Evolutionary conservation across 2,797 vertebrate genomes (phyloP).

Genomic region (Acanthurus lineatus): DNA sequence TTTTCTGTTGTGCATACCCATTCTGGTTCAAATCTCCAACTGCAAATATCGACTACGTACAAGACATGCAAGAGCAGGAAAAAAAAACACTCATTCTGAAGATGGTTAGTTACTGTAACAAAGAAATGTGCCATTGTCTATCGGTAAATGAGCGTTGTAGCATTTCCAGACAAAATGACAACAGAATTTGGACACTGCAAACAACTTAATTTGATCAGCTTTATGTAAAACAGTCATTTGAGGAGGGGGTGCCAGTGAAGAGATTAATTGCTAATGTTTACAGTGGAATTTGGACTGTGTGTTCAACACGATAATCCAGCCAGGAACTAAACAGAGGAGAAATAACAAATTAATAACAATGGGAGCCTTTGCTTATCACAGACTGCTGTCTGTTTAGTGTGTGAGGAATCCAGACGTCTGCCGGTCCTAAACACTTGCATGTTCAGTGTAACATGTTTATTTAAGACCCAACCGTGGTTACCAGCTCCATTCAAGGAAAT

Average conservation of each 20-base stretch:
- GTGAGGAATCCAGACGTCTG: conserved; percentile 59
- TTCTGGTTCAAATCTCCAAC: conserved; percentile 73
- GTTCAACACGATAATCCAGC: conserved; percentile 85
- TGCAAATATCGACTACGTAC: conserved; percentile 49
- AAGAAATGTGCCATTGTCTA: conserved; percentile 56
- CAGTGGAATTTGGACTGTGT: conserved; percentile 85
- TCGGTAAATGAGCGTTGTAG: conserved; percentile 52
- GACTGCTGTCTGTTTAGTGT: conserved; percentile 74
- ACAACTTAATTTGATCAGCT: conserved; percentile 88
- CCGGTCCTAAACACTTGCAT: conserved; percentile 54
- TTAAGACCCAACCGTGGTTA: conserved; percentile 52
- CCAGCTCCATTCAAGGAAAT: conserved; percentile 42
- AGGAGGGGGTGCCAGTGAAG: conserved; percentile 42
- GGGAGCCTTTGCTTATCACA: conserved; percentile 78
- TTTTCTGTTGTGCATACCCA: conserved; percentile 80
- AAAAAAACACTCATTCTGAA: conserved; percentile 30
- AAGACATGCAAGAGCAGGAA: conserved; percentile 45
- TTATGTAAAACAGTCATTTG: conserved; percentile 83
- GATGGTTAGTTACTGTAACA: conserved; percentile 57
- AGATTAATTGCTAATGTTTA: conserved; percentile 89
- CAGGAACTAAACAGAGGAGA: conserved; percentile 75
- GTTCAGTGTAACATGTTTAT: conserved; percentile 67
- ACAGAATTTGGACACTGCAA: conserved; percentile 76
- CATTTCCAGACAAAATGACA: conserved; percentile 75
- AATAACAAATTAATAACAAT: conserved; percentile 86